Conservation (phyloP, 2,888 invertebrate genomes). For the Standfussiana lucernea region DNA sequence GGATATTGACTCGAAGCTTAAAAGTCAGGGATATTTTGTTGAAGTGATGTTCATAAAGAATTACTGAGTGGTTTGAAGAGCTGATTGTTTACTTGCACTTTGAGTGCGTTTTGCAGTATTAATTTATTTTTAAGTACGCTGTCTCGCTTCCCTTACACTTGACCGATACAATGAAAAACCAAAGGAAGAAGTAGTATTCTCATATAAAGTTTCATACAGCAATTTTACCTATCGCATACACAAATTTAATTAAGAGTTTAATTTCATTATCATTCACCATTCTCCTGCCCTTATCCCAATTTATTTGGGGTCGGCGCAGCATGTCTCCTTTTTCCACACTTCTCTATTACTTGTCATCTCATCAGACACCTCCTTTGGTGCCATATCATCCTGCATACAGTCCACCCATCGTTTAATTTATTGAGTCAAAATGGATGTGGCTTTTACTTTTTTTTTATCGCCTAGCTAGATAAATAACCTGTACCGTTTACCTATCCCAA, state of each 20-base stretch:
- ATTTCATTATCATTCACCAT: too few species aligned
- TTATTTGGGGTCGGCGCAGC: too few species aligned
- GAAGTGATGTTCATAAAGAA: conserved; percentile 26
- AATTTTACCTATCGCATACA: background rate
- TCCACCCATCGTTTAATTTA: background rate
- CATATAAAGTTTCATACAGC: too few species aligned
- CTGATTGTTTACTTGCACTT: conserved; percentile 9
- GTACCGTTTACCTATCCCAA: background rate
- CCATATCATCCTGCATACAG: too few species aligned
- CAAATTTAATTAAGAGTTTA: background rate
- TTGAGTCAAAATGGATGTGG: background rate
- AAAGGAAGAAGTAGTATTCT: background rate
- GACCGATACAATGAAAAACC: background rate
- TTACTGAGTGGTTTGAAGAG: conserved; percentile 9
- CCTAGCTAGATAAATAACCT: background rate
- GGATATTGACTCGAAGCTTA: conserved; percentile 39
- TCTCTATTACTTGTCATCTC: too few species aligned
- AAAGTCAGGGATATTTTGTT: conserved; percentile 20
- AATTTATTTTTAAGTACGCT: background rate
- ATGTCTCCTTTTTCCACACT: too few species aligned
- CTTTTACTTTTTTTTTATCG: background rate
- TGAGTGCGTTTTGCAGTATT: background rate
- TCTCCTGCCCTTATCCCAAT: too few species aligned
- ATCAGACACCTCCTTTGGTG: too few species aligned
- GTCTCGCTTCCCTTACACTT: background rate